Evolutionary conservation across 2,797 vertebrate genomes (phyloP).

Genomic region (Salarias fasciatus): DNA sequence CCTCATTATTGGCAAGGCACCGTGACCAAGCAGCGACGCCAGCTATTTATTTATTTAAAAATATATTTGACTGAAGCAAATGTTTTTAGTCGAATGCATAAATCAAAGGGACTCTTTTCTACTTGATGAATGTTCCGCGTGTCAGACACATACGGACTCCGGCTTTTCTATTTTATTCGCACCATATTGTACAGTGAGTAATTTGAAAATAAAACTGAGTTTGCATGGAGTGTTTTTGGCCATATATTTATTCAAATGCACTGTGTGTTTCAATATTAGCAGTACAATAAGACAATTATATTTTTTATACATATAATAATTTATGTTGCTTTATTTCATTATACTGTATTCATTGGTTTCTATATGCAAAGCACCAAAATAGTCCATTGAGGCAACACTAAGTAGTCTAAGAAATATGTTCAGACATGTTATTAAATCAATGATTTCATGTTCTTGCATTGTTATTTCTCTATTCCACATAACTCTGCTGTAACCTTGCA

Average conservation of each 20-base stretch:
- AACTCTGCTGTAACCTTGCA: not conserved
- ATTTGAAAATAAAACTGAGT: too few relatives aligned
- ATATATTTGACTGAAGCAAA: too few relatives aligned
- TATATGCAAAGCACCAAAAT: too few relatives aligned
- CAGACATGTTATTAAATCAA: not conserved
- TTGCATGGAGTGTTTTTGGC: constrained; percentile 5
- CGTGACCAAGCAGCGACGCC: constrained; percentile 50
- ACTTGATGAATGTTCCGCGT: constrained; percentile 24
- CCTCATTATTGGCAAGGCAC: constrained; percentile 90
- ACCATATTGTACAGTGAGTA: not conserved
- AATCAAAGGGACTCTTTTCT: not conserved
- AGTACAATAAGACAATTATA: too few relatives aligned
- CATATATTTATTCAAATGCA: not conserved
- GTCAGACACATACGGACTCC: not conserved
- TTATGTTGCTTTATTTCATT: not conserved
- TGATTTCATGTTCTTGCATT: constrained; percentile 4
- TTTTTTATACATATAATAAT: not conserved
- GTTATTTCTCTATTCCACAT: not conserved
- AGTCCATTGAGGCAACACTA: too few relatives aligned
- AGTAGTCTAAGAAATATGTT: too few relatives aligned
- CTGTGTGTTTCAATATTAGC: not conserved
- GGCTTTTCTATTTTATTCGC: constrained; percentile 12
- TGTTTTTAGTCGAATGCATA: constrained; percentile 8
- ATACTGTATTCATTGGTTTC: too few relatives aligned
- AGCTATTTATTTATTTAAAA: too few relatives aligned